Evolutionary conservation across 2,888 invertebrate species (phyloP).

Genomic region (Leptopilina myrica): DNA sequence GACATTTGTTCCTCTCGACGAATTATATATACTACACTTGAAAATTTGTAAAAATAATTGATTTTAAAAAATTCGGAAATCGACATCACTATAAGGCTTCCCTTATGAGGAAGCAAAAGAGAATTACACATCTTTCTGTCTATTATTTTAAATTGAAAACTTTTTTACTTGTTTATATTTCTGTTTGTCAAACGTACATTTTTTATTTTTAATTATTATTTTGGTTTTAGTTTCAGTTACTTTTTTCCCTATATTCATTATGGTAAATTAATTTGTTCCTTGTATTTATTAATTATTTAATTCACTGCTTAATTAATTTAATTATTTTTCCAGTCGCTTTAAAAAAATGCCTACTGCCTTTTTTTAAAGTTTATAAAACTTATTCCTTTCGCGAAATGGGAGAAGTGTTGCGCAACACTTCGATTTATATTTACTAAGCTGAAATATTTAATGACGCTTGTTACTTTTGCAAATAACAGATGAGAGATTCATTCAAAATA

Average conservation of each 20-base stretch:
- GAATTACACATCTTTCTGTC: neutral
- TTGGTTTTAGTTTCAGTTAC: neutral
- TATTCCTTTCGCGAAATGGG: neutral
- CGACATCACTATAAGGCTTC: too few relatives aligned
- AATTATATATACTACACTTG: too few relatives aligned
- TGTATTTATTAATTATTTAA: too few relatives aligned
- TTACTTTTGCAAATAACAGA: constrained; percentile 26
- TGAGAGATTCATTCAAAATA: constrained; percentile 24
- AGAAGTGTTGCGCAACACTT: neutral
- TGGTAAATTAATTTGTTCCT: neutral
- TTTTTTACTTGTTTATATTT: neutral
- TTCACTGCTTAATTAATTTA: too few relatives aligned
- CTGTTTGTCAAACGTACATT: too few relatives aligned
- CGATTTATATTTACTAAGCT: neutral
- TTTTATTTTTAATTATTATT: neutral
- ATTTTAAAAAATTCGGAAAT: too few relatives aligned
- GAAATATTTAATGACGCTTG: constrained; percentile 15
- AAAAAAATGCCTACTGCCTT: too few relatives aligned
- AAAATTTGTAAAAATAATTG: too few relatives aligned
- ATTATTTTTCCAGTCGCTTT: too few relatives aligned
- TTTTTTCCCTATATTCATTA: too few relatives aligned
- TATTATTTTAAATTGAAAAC: neutral
- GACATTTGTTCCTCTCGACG: too few relatives aligned
- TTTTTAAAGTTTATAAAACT: neutral
- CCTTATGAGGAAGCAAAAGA: too few relatives aligned